Evolutionary conservation across 2,797 vertebrate genomes (phyloP).

Genomic region (Arnoldichthys spilopterus): DNA sequence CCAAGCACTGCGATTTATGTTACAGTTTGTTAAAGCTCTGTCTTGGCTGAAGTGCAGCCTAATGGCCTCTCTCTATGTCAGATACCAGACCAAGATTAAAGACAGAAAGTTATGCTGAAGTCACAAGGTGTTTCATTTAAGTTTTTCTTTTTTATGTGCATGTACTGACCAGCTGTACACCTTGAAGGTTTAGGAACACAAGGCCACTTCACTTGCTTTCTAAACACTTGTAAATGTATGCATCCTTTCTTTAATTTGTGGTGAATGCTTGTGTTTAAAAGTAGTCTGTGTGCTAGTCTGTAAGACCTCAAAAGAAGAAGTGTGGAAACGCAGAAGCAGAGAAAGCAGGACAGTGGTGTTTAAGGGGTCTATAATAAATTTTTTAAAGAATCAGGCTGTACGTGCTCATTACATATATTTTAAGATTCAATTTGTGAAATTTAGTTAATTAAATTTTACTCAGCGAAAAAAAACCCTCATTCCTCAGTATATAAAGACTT

Average conservation of each 20-base stretch:
- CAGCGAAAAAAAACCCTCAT: too few species aligned
- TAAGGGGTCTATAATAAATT: too few species aligned
- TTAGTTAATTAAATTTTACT: too few species aligned
- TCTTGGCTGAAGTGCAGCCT: neutral
- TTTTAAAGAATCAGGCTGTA: neutral
- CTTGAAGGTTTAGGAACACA: too few species aligned
- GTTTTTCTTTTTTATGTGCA: neutral
- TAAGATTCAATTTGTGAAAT: neutral
- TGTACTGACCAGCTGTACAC: neutral
- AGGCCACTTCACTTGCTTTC: neutral
- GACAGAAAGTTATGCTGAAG: neutral
- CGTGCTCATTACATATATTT: neutral
- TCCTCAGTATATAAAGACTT: too few species aligned
- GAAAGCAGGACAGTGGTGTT: neutral
- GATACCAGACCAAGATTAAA: neutral
- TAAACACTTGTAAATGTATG: too few species aligned
- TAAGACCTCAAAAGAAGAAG: constrained; percentile 20
- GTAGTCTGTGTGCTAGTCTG: neutral
- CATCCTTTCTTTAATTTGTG: neutral
- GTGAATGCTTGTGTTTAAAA: neutral
- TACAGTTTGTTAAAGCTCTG: neutral
- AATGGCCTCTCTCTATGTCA: neutral
- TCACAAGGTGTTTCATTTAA: too few species aligned
- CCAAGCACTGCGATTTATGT: neutral
- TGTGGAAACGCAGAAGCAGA: constrained; percentile 2